These are phyloP conservation scores for Lepidotrigona ventralis DNA, from an alignment of 1,140 invertebrate species.

Conservation along the genomic window DNA sequence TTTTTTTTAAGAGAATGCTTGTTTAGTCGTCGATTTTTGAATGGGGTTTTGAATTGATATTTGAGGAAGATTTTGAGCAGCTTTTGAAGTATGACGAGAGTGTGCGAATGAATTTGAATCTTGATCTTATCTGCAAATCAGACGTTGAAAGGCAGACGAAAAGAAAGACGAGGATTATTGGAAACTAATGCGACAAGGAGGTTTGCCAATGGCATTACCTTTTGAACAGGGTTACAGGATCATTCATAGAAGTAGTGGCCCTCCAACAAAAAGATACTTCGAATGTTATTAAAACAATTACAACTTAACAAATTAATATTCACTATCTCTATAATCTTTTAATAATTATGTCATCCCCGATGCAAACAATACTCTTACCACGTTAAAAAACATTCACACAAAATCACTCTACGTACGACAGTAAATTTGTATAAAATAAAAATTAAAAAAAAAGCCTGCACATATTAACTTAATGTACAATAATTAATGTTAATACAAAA, in stretches of 20 bases:
- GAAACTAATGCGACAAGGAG: slow-evolving; percentile 65
- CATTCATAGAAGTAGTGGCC: slow-evolving; percentile 45
- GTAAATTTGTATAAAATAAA: not conserved
- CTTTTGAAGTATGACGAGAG: not conserved
- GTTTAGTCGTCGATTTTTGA: not conserved
- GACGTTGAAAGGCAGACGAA: too few species aligned
- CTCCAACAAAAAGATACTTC: not conserved
- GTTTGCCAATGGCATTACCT: slow-evolving; percentile 64
- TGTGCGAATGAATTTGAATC: too few species aligned
- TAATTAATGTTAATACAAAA: not conserved
- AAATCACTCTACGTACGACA: not conserved
- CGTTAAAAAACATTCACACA: not conserved
- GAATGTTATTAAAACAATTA: not conserved
- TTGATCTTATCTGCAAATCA: not conserved
- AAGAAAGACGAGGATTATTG: not conserved
- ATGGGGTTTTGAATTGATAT: not conserved
- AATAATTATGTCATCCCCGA: too few species aligned
- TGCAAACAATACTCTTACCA: not conserved
- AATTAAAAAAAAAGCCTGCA: not conserved
- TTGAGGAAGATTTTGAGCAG: not conserved
- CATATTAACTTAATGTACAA: not conserved
- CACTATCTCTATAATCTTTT: not conserved
- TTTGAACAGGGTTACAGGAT: slow-evolving; percentile 70
- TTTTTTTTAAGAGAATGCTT: too few species aligned
- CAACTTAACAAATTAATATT: not conserved